Percentiles rank a stretch among this genome's conserved stretches.
phyloP scores from a whole-genome alignment of 1,140 invertebrate genomes.

The Panulirus ornatus region DNA sequence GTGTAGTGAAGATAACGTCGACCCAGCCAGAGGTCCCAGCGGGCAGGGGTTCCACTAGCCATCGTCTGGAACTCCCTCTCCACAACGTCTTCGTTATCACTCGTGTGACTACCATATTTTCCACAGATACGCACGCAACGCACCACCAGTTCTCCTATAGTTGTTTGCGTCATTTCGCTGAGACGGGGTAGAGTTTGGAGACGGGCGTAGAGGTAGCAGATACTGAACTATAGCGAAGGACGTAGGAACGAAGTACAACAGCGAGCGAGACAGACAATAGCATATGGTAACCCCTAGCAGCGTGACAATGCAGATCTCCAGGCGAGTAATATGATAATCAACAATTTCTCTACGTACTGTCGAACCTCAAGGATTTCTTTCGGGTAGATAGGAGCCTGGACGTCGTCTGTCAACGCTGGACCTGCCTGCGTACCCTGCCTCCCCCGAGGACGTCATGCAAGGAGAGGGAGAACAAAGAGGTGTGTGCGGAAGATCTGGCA shows the following conservation, averaged over 20 bases:
- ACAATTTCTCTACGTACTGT: too few species aligned
- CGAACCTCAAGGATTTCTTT: too few species aligned
- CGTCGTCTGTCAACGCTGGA: too few species aligned
- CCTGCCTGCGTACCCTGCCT: too few species aligned
- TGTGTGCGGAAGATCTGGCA: neutral
- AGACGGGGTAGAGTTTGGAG: neutral
- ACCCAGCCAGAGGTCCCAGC: slow-evolving; percentile 36
- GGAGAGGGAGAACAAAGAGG: slow-evolving; percentile 3
- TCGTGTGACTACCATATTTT: too few species aligned
- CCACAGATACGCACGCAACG: neutral
- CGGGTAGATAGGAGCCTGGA: too few species aligned
- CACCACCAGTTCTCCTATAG: slow-evolving; percentile 23
- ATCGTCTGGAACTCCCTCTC: neutral
- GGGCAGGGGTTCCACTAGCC: slow-evolving; percentile 26
- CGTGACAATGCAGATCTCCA: slow-evolving; percentile 65
- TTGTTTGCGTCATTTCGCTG: neutral
- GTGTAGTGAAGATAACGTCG: slow-evolving; percentile 57
- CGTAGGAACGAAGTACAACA: neutral
- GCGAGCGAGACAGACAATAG: slow-evolving; percentile 8
- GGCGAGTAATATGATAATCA: slow-evolving; percentile 56
- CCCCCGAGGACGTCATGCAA: too few species aligned
- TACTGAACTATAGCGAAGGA: too few species aligned
- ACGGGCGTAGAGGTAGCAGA: too few species aligned
- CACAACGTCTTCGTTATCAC: neutral
- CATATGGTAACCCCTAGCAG: slow-evolving; percentile 18